A percentile compares a stretch with the other conserved stretches of the same genome.
phyloP scores from a whole-genome alignment of 2,113 vertebrate species.

The Cebus imitator region DNA sequence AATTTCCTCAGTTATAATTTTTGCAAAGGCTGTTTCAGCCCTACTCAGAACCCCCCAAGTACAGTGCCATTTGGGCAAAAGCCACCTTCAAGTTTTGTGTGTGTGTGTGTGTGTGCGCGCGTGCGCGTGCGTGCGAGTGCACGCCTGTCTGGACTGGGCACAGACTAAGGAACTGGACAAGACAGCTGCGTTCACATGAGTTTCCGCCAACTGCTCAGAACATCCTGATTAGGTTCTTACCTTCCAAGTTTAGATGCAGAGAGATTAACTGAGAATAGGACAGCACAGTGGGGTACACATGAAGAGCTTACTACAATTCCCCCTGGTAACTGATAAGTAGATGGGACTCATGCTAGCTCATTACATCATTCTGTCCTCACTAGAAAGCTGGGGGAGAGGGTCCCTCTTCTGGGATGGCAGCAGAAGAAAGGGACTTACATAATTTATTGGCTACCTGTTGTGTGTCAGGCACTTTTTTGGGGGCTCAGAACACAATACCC shows the following conservation, averaged over 20 bases:
- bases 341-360: neutral
- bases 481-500: neutral
- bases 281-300: neutral
- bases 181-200: neutral
- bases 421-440: neutral
- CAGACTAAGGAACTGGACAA: neutral
- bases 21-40: too few relatives aligned
- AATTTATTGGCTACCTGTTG: neutral
- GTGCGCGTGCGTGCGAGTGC: fast-evolving
- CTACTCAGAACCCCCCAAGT: neutral
- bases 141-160: neutral
- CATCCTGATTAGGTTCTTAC: neutral
- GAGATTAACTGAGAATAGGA: neutral
- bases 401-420: neutral
- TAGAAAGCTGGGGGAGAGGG: neutral
- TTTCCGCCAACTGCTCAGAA: neutral
- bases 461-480: neutral
- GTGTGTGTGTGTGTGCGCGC: too few relatives aligned
- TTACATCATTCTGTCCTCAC: neutral
- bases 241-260: neutral
- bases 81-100: neutral
- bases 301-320: neutral
- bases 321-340: neutral
- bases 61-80: neutral
- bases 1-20: too few relatives aligned